Evolutionary conservation across 1,140 invertebrate species (phyloP).

Genomic region (Aphidius gifuensis): DNA sequence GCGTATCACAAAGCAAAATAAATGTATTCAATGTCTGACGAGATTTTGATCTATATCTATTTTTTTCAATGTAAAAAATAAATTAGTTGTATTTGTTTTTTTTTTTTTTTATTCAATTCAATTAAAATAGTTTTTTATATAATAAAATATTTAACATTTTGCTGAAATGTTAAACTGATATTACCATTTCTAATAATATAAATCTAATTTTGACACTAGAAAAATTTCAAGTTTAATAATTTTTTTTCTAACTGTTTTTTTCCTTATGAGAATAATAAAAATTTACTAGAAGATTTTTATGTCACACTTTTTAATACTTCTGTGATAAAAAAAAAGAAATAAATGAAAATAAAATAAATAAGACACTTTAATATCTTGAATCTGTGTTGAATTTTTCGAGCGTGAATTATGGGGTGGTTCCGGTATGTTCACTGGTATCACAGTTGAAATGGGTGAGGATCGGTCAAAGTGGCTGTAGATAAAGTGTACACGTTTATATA

Average conservation of each 20-base stretch:
- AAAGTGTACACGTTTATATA: background rate
- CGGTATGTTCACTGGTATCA: constrained; percentile 21
- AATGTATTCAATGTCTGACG: constrained; percentile 18
- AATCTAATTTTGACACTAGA: no score
- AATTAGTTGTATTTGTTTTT: no score
- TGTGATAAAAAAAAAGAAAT: background rate
- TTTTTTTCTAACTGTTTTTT: no score
- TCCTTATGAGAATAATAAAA: no score
- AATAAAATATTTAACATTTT: no score
- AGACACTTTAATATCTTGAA: constrained; percentile 5
- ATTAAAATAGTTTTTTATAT: no score
- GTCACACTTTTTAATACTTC: background rate
- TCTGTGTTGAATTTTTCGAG: constrained; percentile 12
- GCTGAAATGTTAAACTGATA: no score
- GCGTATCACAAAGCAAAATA: constrained; percentile 40
- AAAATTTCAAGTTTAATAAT: no score
- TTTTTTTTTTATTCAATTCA: no score
- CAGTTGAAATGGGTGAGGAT: background rate
- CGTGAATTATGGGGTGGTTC: constrained; percentile 19
- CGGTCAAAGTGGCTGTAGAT: constrained; percentile 12
- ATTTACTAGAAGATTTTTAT: background rate
- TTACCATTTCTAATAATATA: no score
- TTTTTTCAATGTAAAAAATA: no score
- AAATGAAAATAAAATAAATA: constrained; percentile 4
- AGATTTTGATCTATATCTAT: background rate